Conservation (phyloP, 2,113 vertebrate species). For the Peromyscus californicus region DNA sequence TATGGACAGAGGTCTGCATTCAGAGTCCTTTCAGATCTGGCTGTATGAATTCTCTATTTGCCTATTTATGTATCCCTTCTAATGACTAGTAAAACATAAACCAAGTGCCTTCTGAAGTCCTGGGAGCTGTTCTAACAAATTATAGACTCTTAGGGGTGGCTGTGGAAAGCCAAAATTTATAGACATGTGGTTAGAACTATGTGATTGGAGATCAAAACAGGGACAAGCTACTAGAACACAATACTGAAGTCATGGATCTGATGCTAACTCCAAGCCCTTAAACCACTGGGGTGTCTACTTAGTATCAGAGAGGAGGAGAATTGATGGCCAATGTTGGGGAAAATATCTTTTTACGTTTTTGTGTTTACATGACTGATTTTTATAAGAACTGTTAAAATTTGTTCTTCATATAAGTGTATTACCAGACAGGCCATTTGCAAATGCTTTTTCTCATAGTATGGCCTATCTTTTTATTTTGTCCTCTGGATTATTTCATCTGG, state of each 20-base stretch:
- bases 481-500: neutral
- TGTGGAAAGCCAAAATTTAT: neutral
- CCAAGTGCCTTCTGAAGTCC: neutral
- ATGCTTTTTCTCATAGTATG: neutral
- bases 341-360: constrained; percentile 4
- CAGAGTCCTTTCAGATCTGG: neutral
- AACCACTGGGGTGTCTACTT: neutral
- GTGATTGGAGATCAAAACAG: neutral
- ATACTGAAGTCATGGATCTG: neutral
- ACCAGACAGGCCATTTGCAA: constrained; percentile 12
- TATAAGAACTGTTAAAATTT: neutral
- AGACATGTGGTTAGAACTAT: neutral
- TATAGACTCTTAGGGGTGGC: neutral
- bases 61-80: neutral
- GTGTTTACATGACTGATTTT: constrained; percentile 15
- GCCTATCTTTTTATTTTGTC: neutral
- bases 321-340: neutral
- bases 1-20: neutral
- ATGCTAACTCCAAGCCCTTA: neutral
- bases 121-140: neutral
- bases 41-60: neutral
- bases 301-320: constrained; percentile 3
- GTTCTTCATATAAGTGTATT: neutral
- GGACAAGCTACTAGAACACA: neutral
- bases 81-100: neutral